Conservation (phyloP, 2,888 invertebrate species). For the Catocala fraxini region DNA sequence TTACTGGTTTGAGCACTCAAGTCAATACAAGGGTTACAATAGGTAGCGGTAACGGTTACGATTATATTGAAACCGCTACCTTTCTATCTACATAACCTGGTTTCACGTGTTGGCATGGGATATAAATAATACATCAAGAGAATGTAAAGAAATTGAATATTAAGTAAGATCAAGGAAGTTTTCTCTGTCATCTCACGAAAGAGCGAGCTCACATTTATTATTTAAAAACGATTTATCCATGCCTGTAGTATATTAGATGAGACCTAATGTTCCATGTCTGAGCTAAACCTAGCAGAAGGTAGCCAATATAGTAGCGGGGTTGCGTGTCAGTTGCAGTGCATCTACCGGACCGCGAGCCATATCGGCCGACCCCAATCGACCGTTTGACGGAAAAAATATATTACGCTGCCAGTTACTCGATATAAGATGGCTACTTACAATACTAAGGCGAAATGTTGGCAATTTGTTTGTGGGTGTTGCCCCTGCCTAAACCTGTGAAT, state of each 20-base stretch:
- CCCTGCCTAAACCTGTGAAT: conserved; percentile 38
- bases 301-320: conserved; percentile 42
- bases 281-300: conserved; percentile 38
- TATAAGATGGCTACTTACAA: conserved; percentile 27
- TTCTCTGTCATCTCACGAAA: too few relatives aligned
- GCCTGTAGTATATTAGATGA: conserved; percentile 17
- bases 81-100: too few relatives aligned
- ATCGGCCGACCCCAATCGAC: conserved; percentile 61
- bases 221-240: neutral
- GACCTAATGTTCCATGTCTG: conserved; percentile 32
- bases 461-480: conserved; percentile 44
- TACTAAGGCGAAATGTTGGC: conserved; percentile 34
- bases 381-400: conserved; percentile 50
- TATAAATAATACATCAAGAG: too few relatives aligned
- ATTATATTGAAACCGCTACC: too few relatives aligned
- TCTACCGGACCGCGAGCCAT: conserved; percentile 57
- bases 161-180: too few relatives aligned
- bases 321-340: conserved; percentile 66
- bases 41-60: too few relatives aligned
- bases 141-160: too few relatives aligned
- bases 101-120: too few relatives aligned
- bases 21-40: too few relatives aligned
- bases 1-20: too few relatives aligned
- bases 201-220: too few relatives aligned
- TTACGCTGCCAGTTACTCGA: conserved; percentile 40